Conservation (phyloP, 1,140 invertebrate genomes). For the Scaptodrosophila lebanonensis region DNA sequence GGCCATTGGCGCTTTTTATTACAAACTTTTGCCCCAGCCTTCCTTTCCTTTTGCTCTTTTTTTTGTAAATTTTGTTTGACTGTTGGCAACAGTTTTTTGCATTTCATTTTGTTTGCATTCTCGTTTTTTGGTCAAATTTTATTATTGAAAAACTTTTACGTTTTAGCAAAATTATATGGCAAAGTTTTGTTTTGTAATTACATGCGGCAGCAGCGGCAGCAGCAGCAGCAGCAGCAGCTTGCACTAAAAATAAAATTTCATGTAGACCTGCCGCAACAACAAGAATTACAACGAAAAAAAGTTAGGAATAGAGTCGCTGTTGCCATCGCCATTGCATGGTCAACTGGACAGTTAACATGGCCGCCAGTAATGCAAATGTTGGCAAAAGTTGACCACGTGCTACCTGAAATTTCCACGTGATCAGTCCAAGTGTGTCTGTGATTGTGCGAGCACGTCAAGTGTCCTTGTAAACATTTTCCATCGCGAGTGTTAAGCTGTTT, state of each 20-base stretch:
- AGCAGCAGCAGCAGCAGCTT: too few relatives aligned
- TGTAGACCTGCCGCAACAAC: neutral
- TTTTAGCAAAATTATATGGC: slow-evolving; percentile 62
- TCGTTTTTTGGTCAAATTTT: slow-evolving; percentile 43
- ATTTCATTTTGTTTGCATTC: slow-evolving; percentile 36
- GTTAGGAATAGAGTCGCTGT: neutral
- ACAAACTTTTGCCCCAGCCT: too few relatives aligned
- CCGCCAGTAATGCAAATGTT: slow-evolving; percentile 10
- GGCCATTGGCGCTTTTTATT: slow-evolving; percentile 65
- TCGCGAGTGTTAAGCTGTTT: too few relatives aligned
- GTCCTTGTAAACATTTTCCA: too few relatives aligned
- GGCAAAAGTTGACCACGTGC: slow-evolving; percentile 4
- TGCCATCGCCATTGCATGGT: neutral
- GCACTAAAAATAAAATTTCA: slow-evolving; percentile 22
- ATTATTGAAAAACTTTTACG: slow-evolving; percentile 69
- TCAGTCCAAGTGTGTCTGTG: slow-evolving; percentile 30
- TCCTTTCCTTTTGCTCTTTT: too few relatives aligned
- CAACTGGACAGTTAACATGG: neutral
- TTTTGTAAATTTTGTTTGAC: too few relatives aligned
- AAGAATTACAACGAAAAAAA: slow-evolving; percentile 12
- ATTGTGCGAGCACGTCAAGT: slow-evolving; percentile 24
- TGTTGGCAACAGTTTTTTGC: slow-evolving; percentile 38
- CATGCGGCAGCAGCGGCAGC: too few relatives aligned
- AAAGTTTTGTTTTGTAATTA: slow-evolving; percentile 72
- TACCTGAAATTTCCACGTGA: slow-evolving; percentile 19